Evolutionary conservation across 2,888 invertebrate species (phyloP).

Genomic region (Drosophila koepferae): DNA sequence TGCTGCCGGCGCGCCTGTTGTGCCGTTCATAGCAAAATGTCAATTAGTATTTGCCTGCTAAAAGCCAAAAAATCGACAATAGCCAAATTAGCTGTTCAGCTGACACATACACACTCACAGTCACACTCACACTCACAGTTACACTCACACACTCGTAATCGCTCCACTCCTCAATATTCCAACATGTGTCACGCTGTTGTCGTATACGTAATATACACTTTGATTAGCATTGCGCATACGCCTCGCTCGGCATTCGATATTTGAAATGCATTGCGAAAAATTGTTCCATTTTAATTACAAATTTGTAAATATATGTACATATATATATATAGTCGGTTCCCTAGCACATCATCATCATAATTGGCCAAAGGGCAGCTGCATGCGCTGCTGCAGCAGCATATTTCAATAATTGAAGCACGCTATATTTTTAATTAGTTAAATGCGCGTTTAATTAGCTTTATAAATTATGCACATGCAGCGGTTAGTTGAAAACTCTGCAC

Average conservation of each 20-base stretch:
- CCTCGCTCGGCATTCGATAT: conserved; percentile 50
- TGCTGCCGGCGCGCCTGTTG: conserved; percentile 9
- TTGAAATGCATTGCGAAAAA: conserved; percentile 48
- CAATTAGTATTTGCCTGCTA: conserved; percentile 79
- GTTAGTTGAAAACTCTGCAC: conserved; percentile 59
- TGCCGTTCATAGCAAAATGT: conserved; percentile 72
- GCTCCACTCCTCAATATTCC: conserved; percentile 18
- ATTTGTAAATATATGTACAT: conserved; percentile 51
- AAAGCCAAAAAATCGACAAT: conserved; percentile 75
- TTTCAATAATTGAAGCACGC: conserved; percentile 77
- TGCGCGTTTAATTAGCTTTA: conserved; percentile 81
- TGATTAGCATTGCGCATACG: conserved; percentile 74
- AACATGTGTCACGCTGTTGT: conserved; percentile 59
- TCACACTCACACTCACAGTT: conserved; percentile 5
- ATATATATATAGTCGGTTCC: not conserved
- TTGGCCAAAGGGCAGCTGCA: conserved; percentile 44
- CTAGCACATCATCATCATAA: conserved; percentile 61
- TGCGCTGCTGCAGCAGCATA: conserved; percentile 59
- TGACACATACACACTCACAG: conserved; percentile 16
- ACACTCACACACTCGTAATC: not conserved
- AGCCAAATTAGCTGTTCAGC: conserved; percentile 63
- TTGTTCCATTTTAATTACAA: conserved; percentile 62
- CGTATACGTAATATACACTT: conserved; percentile 70
- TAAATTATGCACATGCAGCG: conserved; percentile 81
- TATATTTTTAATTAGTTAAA: conserved; percentile 80